A percentile compares a stretch with the other conserved stretches of the same genome.
Conservation (phyloP, 2,888 invertebrate species). For the Subacronicta megacephala region DNA sequence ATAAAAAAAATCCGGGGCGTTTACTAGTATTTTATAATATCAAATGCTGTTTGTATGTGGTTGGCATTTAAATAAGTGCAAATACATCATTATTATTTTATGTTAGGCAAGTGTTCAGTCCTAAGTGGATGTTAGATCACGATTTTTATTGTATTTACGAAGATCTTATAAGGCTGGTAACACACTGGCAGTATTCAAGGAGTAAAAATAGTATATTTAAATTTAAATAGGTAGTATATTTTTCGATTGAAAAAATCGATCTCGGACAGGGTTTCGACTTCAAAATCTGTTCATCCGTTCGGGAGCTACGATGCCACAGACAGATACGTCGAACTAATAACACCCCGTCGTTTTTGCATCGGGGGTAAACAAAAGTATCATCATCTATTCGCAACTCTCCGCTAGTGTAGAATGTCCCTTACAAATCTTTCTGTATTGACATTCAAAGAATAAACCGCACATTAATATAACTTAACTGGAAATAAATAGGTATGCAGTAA, state of each 20-base stretch:
- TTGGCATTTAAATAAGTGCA: slow-evolving; percentile 34
- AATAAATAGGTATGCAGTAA: slow-evolving; percentile 43
- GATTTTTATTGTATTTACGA: slow-evolving; percentile 5
- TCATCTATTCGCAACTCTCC: no score
- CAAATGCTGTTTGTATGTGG: slow-evolving; percentile 9
- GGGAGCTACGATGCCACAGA: no score
- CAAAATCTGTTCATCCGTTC: no score
- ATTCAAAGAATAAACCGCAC: slow-evolving; percentile 1
- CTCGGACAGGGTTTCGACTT: no score
- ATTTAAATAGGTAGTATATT: no score
- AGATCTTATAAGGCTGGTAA: slow-evolving; percentile 2
- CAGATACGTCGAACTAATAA: no score
- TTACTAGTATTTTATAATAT: slow-evolving; percentile 19
- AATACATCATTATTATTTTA: slow-evolving; percentile 1
- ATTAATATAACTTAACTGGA: background rate
- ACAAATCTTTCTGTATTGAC: slow-evolving; percentile 5
- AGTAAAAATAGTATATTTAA: no score
- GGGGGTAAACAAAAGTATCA: no score
- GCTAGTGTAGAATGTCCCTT: slow-evolving; percentile 9
- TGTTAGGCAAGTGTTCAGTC: slow-evolving; percentile 15
- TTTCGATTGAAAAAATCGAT: no score
- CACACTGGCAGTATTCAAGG: background rate
- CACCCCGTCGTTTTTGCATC: no score
- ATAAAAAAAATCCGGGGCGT: no score
- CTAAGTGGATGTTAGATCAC: slow-evolving; percentile 16